A percentile compares a stretch with the other conserved stretches of the same genome.
Evolutionary conservation across 2,888 invertebrate species (phyloP).

Genomic region (Heteromyza rotundicornis): DNA sequence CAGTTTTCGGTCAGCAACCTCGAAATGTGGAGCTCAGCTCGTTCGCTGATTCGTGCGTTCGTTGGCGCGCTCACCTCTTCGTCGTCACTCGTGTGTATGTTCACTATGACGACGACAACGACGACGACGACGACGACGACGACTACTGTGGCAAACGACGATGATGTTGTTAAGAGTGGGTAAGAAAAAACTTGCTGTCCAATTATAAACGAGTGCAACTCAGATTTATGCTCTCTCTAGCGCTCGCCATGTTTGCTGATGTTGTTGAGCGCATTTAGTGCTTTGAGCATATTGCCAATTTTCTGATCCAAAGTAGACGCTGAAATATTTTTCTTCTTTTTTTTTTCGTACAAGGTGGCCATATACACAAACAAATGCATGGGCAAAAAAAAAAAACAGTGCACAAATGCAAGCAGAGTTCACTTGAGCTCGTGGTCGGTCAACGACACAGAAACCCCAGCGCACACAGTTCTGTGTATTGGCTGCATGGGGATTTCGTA

Average conservation of each 20-base stretch:
- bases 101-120: too few relatives aligned
- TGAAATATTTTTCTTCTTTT: not conserved
- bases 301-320: not conserved
- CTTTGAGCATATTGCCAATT: not conserved
- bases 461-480: not conserved
- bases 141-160: too few relatives aligned
- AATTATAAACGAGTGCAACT: too few relatives aligned
- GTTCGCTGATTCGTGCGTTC: conserved; percentile 1
- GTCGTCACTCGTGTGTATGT: too few relatives aligned
- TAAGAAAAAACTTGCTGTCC: too few relatives aligned
- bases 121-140: too few relatives aligned
- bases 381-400: not conserved
- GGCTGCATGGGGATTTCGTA: not conserved
- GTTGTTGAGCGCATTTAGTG: not conserved
- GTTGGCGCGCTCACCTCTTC: not conserved
- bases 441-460: conserved; percentile 58
- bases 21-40: conserved; percentile 60
- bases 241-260: conserved; percentile 15
- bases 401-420: conserved; percentile 41
- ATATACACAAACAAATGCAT: conserved; percentile 10
- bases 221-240: conserved; percentile 9
- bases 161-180: too few relatives aligned
- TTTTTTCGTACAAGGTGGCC: conserved; percentile 31
- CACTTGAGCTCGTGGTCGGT: conserved; percentile 55
- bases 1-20: conserved; percentile 63